Evolutionary conservation across 2,888 invertebrate species (phyloP).

Genomic region (Tetheella fluctuosa): DNA sequence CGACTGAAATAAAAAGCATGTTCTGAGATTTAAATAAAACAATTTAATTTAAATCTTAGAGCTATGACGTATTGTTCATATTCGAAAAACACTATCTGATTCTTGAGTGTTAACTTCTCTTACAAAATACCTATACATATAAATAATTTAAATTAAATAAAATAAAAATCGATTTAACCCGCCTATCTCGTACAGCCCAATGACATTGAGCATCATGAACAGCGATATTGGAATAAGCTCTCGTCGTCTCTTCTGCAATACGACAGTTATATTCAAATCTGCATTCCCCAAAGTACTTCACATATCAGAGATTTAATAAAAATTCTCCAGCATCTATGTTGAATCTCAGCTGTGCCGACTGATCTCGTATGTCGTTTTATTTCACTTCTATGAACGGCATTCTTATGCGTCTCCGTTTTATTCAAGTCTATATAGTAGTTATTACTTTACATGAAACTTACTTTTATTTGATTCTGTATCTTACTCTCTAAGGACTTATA

Average conservation of each 20-base stretch:
- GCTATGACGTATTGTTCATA: too few species aligned
- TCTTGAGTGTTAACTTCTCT: too few species aligned
- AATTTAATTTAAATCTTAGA: too few species aligned
- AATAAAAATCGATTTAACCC: not conserved
- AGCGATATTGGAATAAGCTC: slow-evolving; percentile 55
- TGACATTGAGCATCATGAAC: slow-evolving; percentile 51
- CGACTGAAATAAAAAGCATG: too few species aligned
- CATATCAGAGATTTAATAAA: slow-evolving; percentile 74
- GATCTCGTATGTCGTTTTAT: slow-evolving; percentile 45
- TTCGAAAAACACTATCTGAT: too few species aligned
- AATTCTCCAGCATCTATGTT: slow-evolving; percentile 46
- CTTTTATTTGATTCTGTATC: not conserved
- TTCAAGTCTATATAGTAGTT: slow-evolving; percentile 6
- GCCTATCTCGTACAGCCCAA: slow-evolving; percentile 39
- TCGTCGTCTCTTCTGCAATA: slow-evolving; percentile 42
- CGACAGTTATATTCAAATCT: slow-evolving; percentile 62
- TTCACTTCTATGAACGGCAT: slow-evolving; percentile 32
- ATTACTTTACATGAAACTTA: slow-evolving; percentile 3
- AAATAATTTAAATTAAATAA: too few species aligned
- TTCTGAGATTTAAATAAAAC: too few species aligned
- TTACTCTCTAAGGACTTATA: not conserved
- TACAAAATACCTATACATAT: not conserved
- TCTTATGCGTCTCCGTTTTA: slow-evolving; percentile 23
- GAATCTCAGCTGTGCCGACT: slow-evolving; percentile 50
- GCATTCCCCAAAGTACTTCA: slow-evolving; percentile 63